A percentile compares a stretch with the other conserved stretches of the same genome.
Conservation (phyloP, 2,113 vertebrate species). For the Ursus arctos region DNA sequence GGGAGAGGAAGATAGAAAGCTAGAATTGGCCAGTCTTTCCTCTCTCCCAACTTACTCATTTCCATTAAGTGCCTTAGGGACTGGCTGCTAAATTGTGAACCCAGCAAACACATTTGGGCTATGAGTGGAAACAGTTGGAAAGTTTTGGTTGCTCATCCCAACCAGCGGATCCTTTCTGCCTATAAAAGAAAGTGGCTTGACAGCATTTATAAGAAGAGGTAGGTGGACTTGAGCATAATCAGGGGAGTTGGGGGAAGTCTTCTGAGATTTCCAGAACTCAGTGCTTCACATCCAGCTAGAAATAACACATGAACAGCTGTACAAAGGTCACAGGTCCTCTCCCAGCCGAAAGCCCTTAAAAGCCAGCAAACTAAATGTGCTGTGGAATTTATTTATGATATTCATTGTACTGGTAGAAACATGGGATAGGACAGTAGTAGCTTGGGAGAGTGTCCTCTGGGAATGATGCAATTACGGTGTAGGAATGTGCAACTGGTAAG, state of each 20-base stretch:
- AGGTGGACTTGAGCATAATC: not conserved
- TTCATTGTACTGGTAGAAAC: not conserved
- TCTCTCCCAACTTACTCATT: not conserved
- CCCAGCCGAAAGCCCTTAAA: constrained; percentile 14
- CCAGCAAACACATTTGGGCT: not conserved
- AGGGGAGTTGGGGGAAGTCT: not conserved
- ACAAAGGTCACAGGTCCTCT: not conserved
- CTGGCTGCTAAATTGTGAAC: not conserved
- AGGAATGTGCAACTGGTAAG: too few relatives aligned
- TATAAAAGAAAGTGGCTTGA: not conserved
- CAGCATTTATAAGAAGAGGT: not conserved
- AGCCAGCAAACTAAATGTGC: not conserved
- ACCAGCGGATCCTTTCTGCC: not conserved
- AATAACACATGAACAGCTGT: not conserved
- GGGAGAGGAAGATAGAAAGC: not conserved
- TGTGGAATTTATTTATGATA: not conserved
- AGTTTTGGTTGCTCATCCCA: not conserved
- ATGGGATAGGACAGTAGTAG: not conserved
- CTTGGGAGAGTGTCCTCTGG: not conserved
- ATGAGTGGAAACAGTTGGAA: not conserved
- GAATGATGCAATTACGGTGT: not conserved
- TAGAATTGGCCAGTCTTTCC: not conserved
- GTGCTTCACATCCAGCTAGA: not conserved
- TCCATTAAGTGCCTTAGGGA: not conserved
- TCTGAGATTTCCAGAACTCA: constrained; percentile 3